phyloP scores from a whole-genome alignment of 1,140 invertebrate species.

The Harlomillsia oculata region DNA sequence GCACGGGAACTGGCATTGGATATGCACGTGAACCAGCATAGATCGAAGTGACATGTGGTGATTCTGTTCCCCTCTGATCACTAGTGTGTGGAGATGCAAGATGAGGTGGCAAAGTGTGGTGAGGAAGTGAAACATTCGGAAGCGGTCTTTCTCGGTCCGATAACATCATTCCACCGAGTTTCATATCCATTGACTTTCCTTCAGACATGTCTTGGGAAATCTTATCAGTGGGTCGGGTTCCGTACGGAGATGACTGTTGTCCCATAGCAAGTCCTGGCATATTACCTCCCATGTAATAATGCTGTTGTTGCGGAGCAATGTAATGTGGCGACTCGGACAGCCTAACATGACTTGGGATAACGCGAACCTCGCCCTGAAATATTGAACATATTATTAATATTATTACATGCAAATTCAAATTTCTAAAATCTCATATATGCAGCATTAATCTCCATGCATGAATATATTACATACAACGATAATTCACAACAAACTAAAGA shows the following conservation, averaged over 20 bases:
- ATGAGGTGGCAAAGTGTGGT: conserved; percentile 44
- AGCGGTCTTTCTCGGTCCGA: conserved; percentile 1
- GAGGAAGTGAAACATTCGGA: conserved; percentile 37
- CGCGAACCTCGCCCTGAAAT: conserved; percentile 20
- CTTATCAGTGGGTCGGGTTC: conserved; percentile 1
- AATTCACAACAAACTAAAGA: too few relatives aligned
- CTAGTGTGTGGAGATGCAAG: conserved; percentile 44
- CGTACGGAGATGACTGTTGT: conserved; percentile 9
- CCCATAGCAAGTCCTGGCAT: conserved; percentile 10
- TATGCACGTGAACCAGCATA: conserved; percentile 47
- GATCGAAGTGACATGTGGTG: conserved; percentile 60
- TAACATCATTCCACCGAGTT: conserved; percentile 6
- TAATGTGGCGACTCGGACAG: conserved; percentile 34
- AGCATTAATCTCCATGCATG: too few relatives aligned
- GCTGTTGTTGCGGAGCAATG: conserved; percentile 46
- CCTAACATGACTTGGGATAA: conserved; percentile 9
- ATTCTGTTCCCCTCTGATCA: conserved; percentile 55
- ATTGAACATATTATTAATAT: too few relatives aligned
- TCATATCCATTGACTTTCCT: neutral
- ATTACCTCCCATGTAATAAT: conserved; percentile 49
- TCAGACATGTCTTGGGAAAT: neutral
- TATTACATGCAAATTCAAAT: too few relatives aligned
- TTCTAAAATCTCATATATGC: too few relatives aligned
- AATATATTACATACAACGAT: too few relatives aligned
- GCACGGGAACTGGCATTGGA: conserved; percentile 35